A percentile compares a stretch with the other conserved stretches of the same genome.
These are phyloP conservation scores for Augochlora pura DNA, from an alignment of 1,140 invertebrate genomes.

Conservation along the genomic window DNA sequence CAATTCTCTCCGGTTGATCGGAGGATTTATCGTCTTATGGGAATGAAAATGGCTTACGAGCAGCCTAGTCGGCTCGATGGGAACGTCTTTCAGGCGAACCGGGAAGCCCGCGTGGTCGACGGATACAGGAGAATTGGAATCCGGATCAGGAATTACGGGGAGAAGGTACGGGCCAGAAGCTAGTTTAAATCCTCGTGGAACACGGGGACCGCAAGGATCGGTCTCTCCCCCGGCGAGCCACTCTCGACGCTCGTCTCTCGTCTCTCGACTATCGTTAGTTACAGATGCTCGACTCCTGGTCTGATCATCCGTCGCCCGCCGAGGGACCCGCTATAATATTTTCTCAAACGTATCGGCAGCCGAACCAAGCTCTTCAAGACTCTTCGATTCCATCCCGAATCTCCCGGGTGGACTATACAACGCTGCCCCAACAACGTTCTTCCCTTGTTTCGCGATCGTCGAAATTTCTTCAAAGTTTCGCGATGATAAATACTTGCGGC, in stretches of 20 bases:
- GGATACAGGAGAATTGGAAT: slow-evolving; percentile 51
- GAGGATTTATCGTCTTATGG: slow-evolving; percentile 41
- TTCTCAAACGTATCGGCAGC: too few species aligned
- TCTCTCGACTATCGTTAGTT: not conserved
- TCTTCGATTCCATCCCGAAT: too few species aligned
- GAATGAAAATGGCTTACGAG: slow-evolving; percentile 32
- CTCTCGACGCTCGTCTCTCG: too few species aligned
- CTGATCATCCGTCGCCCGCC: not conserved
- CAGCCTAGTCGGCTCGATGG: not conserved
- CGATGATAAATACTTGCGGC: too few species aligned
- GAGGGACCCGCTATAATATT: not conserved
- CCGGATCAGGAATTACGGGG: slow-evolving; percentile 61
- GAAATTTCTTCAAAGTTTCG: too few species aligned
- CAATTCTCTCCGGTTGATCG: slow-evolving; percentile 34
- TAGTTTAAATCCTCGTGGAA: slow-evolving; percentile 41
- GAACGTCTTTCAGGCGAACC: slow-evolving; percentile 33
- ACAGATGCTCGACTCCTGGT: not conserved
- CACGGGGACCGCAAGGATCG: slow-evolving; percentile 16
- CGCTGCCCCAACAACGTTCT: too few species aligned
- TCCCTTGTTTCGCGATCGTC: too few species aligned
- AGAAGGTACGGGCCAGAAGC: not conserved
- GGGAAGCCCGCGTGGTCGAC: slow-evolving; percentile 29
- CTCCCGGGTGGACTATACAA: too few species aligned
- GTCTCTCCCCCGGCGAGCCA: not conserved
- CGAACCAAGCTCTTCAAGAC: too few species aligned